Percentiles rank a stretch among this genome's conserved stretches.
These are phyloP conservation scores for Trichogramma evanescens DNA, from an alignment of 2,888 invertebrate genomes.

Conservation along the genomic window DNA sequence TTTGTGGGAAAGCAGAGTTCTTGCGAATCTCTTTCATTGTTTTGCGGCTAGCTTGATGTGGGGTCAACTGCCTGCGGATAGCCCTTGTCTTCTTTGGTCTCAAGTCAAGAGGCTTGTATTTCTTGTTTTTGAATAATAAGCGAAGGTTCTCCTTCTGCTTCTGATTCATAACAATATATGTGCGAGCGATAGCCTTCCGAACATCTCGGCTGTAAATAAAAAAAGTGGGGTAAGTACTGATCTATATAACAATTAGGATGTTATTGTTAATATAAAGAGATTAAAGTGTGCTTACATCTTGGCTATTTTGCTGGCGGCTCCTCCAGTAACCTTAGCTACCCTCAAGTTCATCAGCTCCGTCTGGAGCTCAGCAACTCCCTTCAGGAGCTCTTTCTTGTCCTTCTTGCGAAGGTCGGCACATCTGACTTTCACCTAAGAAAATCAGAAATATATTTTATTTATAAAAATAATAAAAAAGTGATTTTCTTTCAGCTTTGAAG, in stretches of 20 bases:
- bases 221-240: too few relatives aligned
- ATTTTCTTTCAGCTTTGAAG: too few relatives aligned
- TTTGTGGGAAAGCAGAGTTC: slow-evolving; percentile 77
- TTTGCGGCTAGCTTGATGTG: slow-evolving; percentile 77
- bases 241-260: background rate
- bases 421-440: slow-evolving; percentile 67
- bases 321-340: slow-evolving; percentile 97
- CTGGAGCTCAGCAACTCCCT: slow-evolving; percentile 95
- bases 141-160: slow-evolving; percentile 97
- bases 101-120: slow-evolving; percentile 94
- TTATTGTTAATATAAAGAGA: background rate
- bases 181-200: slow-evolving; percentile 95
- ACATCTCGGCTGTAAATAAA: slow-evolving; percentile 77
- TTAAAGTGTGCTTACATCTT: slow-evolving; percentile 73
- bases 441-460: too few relatives aligned
- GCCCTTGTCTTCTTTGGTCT: slow-evolving; percentile 96
- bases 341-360: slow-evolving; percentile 90
- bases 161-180: slow-evolving; percentile 97
- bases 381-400: slow-evolving; percentile 94
- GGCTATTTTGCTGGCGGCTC: slow-evolving; percentile 95
- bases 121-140: slow-evolving; percentile 91
- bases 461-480: too few relatives aligned
- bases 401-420: slow-evolving; percentile 92
- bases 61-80: slow-evolving; percentile 82
- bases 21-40: slow-evolving; percentile 86